Evolutionary conservation across 2,888 invertebrate genomes (phyloP).

Genomic region (Tetheella fluctuosa): DNA sequence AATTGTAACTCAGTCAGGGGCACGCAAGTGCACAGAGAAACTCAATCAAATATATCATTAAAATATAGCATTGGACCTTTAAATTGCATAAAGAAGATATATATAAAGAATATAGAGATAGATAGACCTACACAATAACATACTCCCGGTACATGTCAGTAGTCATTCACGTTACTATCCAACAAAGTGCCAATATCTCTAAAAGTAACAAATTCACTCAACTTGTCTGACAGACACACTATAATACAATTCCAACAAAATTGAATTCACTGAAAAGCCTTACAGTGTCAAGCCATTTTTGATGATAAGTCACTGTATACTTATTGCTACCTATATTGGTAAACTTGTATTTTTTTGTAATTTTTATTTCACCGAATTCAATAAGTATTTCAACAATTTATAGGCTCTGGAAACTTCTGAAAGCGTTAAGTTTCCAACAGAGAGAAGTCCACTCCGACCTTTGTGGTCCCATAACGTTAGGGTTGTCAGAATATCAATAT

Average conservation of each 20-base stretch:
- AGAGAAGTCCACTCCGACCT: not conserved
- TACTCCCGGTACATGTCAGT: not conserved
- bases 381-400: not conserved
- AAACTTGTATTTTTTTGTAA: too few relatives aligned
- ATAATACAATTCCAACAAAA: conserved; percentile 7
- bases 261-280: conserved; percentile 7
- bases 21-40: too few relatives aligned
- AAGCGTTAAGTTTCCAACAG: not conserved
- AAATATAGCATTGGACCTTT: too few relatives aligned
- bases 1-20: too few relatives aligned
- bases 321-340: too few relatives aligned
- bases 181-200: conserved; percentile 31
- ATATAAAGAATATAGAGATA: too few relatives aligned
- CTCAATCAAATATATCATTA: too few relatives aligned
- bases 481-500: not conserved
- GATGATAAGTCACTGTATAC: not conserved
- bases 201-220: conserved; percentile 31
- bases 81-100: too few relatives aligned
- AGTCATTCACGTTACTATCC: too few relatives aligned
- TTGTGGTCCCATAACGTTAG: conserved; percentile 2
- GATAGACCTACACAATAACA: not conserved
- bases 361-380: not conserved
- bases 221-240: conserved; percentile 19
- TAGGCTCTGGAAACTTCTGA: not conserved
- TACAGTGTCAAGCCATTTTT: not conserved